These are phyloP conservation scores for Oxyruncus cristatus DNA, from an alignment of 2,113 vertebrate species.

Conservation along the genomic window DNA sequence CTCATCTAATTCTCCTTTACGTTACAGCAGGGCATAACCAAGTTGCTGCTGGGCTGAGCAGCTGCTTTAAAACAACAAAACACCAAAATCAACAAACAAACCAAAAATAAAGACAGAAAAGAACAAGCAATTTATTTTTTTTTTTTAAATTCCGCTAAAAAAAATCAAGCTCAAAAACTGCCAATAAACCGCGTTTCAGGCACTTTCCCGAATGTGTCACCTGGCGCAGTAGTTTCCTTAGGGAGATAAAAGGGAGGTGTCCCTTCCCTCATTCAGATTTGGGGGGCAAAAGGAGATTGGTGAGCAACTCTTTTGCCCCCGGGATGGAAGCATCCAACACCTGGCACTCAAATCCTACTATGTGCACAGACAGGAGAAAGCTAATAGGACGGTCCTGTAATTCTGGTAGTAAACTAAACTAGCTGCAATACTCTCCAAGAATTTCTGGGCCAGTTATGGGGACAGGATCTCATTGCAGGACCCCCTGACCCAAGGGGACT, in stretches of 20 bases:
- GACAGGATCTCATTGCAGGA: not conserved
- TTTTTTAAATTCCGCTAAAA: not conserved
- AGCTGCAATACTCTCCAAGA: no score
- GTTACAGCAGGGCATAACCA: not conserved
- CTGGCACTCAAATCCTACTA: not conserved
- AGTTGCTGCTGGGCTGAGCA: not conserved
- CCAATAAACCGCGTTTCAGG: not conserved
- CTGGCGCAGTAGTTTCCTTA: not conserved
- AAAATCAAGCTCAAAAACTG: not conserved
- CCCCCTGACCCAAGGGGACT: not conserved
- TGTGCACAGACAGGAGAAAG: not conserved
- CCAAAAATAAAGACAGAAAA: not conserved
- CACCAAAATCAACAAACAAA: not conserved
- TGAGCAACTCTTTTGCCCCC: rapidly evolving
- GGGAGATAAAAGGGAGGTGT: rapidly evolving
- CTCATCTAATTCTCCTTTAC: not conserved
- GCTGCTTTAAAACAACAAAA: not conserved
- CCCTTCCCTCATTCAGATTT: rapidly evolving
- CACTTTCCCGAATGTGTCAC: rapidly evolving
- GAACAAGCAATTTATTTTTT: not conserved
- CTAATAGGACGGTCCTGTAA: not conserved
- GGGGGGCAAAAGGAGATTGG: not conserved
- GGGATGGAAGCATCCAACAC: not conserved
- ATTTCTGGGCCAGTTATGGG: not conserved
- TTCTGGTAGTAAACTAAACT: not conserved